Evolutionary conservation across 2,113 vertebrate species (phyloP).

Genomic region (Gulo gulo): DNA sequence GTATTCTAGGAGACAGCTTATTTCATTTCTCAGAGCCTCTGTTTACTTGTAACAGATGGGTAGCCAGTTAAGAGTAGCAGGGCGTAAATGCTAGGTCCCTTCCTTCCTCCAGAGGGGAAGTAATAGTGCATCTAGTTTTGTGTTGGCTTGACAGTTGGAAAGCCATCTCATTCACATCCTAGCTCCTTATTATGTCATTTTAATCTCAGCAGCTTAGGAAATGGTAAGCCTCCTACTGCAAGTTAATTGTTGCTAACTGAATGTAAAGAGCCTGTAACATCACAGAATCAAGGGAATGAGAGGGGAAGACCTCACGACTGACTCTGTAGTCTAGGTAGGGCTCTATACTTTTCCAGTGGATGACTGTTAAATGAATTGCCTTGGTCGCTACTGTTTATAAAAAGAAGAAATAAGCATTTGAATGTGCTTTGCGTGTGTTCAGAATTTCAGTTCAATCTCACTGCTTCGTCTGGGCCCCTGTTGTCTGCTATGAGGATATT

Average conservation of each 20-base stretch:
- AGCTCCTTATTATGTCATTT: constrained; percentile 6
- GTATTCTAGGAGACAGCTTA: neutral
- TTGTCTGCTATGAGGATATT: neutral
- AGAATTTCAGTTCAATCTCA: neutral
- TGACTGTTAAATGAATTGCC: neutral
- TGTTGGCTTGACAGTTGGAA: neutral
- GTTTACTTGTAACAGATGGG: neutral
- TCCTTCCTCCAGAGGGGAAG: neutral
- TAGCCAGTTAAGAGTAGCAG: neutral
- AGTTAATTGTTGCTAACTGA: neutral
- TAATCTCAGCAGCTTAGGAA: neutral
- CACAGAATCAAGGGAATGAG: neutral
- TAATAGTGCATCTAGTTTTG: neutral
- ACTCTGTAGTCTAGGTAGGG: neutral
- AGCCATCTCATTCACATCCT: neutral
- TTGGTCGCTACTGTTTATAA: neutral
- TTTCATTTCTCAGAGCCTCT: neutral
- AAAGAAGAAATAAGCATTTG: neutral
- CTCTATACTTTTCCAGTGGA: neutral
- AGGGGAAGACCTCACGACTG: neutral
- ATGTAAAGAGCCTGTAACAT: neutral
- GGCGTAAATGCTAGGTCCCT: neutral
- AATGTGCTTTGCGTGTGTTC: neutral
- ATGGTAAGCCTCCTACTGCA: neutral
- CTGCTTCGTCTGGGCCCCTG: neutral